phyloP scores from a whole-genome alignment of 1,140 invertebrate genomes.

The Euborellia annulipes region DNA sequence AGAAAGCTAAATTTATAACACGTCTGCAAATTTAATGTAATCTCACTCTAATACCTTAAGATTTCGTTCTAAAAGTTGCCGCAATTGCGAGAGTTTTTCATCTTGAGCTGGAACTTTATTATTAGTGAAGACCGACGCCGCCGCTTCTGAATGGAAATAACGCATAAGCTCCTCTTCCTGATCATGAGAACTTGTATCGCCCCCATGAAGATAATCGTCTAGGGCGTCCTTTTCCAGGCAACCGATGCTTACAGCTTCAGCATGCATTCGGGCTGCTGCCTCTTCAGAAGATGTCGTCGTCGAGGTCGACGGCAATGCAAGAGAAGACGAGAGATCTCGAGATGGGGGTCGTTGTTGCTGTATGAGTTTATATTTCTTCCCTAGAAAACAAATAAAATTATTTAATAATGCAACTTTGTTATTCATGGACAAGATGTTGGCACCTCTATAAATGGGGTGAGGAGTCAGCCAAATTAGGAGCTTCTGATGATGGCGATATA shows the following conservation, averaged over 20 bases:
- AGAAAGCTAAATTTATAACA: too few species aligned
- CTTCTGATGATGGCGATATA: too few species aligned
- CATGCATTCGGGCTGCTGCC: background rate
- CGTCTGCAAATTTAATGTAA: too few species aligned
- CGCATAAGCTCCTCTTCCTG: constrained; percentile 62
- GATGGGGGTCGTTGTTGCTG: background rate
- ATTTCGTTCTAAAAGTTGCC: constrained; percentile 53
- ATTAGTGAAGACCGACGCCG: constrained; percentile 16
- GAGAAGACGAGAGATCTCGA: too few species aligned
- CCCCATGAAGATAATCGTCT: constrained; percentile 51
- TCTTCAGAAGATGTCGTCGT: background rate
- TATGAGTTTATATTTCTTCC: background rate
- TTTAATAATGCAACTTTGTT: too few species aligned
- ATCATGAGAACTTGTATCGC: constrained; percentile 53
- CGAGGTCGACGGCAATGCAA: background rate
- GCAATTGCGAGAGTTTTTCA: constrained; percentile 51
- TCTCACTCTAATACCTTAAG: too few species aligned
- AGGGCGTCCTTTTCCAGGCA: constrained; percentile 52
- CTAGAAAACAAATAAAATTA: too few species aligned
- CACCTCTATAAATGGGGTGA: too few species aligned
- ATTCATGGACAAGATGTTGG: too few species aligned
- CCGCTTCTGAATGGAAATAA: constrained; percentile 47
- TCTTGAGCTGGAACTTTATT: constrained; percentile 28
- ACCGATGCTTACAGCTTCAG: constrained; percentile 5
- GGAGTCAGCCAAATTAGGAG: too few species aligned